Evolutionary conservation across 2,888 invertebrate species (phyloP), one percentile per base, ranked within the genome.

Genomic region (Arenicola marina): DNA sequence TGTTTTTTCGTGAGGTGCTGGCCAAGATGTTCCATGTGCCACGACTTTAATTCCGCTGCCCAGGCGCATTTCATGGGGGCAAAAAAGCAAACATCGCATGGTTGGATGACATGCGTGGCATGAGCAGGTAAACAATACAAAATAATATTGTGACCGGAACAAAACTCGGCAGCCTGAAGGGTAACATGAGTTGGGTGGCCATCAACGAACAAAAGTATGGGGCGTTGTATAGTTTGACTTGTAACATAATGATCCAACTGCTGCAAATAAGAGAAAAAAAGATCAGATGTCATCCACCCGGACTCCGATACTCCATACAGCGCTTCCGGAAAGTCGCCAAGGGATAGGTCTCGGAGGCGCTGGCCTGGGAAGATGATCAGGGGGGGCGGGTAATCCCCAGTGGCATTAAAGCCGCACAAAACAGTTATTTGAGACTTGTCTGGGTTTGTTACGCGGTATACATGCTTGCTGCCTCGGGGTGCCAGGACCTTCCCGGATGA

Each of bases 171-270:
- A 7, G 26, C 15, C 15, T 11, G n/a, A 48, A 7, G 7, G 15
- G 15, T 24, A 11, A 48, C 24, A 24, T 48, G 48, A 7, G 48
- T 21, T 7, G 18, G 7, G 48, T 48, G 48, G 48, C 48, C 48
- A 48, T 48, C 48, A 11, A 48, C 48, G 24, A 48, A 48, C 48
- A 48, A 24, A 7, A 48, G 11, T 48, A 48, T 24, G 15, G 48
- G 48, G 15, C 26, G 15, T 24, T 48, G 15, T 11, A 24, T 48
- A 24, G n/a, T 7, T 11, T 21, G 15, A 24, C 18, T 24, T 11
- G 11, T 24, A 11, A 48, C 48, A 48, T 18, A 48, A 21, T 48
- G 15, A 24, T 11, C 7, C 15, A 38, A 18, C 11, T 18, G 11
- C 38, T 18, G 48, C 48, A 21, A 24, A 21, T 24, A 11, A 21